A percentile compares a stretch with the other conserved stretches of the same genome.
Evolutionary conservation across 64 coral and sea anemone genomes (phyloP).

Genomic region (Pocillopora verrucosa): DNA sequence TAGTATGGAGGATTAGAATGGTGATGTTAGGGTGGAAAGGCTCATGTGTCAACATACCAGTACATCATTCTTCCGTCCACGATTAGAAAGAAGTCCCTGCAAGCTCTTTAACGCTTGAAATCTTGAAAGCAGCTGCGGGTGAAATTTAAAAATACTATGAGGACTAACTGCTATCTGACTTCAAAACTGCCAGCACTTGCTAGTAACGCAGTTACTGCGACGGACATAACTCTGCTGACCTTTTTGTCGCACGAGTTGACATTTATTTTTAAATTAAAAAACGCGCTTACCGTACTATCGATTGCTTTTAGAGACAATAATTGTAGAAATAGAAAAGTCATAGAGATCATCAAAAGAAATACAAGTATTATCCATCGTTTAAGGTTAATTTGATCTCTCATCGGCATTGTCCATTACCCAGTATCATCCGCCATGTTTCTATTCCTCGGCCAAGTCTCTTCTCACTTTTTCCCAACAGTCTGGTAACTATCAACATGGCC

Average conservation of each 20-base stretch:
- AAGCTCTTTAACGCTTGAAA: conserved; percentile 17
- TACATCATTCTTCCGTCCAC: not conserved
- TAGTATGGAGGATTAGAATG: no score
- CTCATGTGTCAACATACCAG: conserved; percentile 1
- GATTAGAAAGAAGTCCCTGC: not conserved
- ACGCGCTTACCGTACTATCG: conserved; percentile 21
- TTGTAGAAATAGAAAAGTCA: conserved; percentile 51
- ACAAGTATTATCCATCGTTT: conserved; percentile 45
- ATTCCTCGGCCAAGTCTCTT: conserved; percentile 6
- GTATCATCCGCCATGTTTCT: conserved; percentile 26
- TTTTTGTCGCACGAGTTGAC: not conserved
- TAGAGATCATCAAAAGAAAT: conserved; percentile 41
- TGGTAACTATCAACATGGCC: not conserved
- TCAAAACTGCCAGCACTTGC: no score
- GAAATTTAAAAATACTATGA: not conserved
- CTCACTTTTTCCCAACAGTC: not conserved
- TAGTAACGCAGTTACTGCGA: no score
- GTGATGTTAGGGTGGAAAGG: no score
- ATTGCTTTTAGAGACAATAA: conserved; percentile 55
- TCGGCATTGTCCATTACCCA: not conserved
- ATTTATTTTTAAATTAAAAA: not conserved
- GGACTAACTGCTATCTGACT: no score
- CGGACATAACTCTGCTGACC: no score
- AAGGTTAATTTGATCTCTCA: not conserved
- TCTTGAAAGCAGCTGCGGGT: conserved; percentile 5